These are phyloP conservation scores for Edolisoma coerulescens DNA, from an alignment of 2,113 vertebrate species.

Conservation along the genomic window DNA sequence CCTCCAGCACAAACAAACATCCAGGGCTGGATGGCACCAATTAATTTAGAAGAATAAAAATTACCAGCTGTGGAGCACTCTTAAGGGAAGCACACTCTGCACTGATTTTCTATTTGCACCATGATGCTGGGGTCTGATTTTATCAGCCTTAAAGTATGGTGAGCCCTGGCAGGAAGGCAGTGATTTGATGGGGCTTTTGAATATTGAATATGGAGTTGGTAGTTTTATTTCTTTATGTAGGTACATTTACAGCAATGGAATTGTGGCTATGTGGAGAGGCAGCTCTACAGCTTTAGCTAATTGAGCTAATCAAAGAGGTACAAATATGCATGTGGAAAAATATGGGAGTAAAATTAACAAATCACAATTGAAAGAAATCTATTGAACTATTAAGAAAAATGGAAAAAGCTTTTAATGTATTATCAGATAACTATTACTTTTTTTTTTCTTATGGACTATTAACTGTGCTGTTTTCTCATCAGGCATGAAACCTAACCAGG, in stretches of 20 bases:
- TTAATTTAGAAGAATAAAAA: not conserved
- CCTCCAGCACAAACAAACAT: not conserved
- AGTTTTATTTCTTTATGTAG: not conserved
- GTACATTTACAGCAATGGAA: not conserved
- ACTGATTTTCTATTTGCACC: not conserved
- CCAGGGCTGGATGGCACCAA: not conserved
- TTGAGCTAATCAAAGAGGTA: not conserved
- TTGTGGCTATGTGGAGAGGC: not conserved
- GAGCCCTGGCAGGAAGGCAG: not conserved
- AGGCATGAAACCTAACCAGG: not conserved
- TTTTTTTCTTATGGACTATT: not conserved
- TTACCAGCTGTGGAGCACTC: not conserved
- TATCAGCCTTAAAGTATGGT: not conserved
- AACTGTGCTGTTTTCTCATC: not conserved
- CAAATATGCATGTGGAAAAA: not conserved
- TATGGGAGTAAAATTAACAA: not conserved
- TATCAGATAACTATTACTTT: not conserved
- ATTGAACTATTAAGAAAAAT: not conserved
- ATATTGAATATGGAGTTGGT: not conserved
- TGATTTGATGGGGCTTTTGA: not conserved
- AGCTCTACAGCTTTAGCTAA: not conserved
- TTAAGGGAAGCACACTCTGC: not conserved
- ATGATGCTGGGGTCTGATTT: not conserved
- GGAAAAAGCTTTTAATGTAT: not conserved
- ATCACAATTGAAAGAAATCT: not conserved